Conservation (phyloP, 2,888 invertebrate species). For the Calameuta filiformis region DNA sequence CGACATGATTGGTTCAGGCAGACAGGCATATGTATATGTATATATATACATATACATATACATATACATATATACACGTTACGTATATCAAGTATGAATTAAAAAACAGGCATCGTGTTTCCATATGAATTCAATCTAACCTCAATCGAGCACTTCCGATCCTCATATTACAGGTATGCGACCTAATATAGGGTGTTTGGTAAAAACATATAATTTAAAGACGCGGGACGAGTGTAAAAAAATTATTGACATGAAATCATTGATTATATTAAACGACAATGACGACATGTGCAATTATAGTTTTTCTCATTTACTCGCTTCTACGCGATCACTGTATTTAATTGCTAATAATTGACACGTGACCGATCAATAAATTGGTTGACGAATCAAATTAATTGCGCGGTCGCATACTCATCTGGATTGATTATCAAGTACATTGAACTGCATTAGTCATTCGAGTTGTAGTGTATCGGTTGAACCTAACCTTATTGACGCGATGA, state of each 20-base stretch:
- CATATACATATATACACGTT: neutral
- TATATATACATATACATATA: no score
- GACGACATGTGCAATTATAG: neutral
- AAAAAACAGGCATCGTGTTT: neutral
- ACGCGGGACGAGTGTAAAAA: neutral
- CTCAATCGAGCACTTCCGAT: neutral
- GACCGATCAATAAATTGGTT: neutral
- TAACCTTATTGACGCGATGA: no score
- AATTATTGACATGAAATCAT: neutral
- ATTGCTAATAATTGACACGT: neutral
- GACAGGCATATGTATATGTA: no score
- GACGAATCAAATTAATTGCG: neutral
- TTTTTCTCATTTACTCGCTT: neutral
- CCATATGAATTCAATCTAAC: neutral
- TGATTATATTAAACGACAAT: neutral
- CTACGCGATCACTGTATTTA: neutral
- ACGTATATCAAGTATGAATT: neutral
- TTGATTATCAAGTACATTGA: no score
- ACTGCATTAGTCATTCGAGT: no score
- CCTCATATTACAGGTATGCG: neutral
- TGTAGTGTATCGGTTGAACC: no score
- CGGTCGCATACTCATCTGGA: no score
- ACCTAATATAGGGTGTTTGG: neutral
- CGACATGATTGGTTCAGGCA: conserved; percentile 2
- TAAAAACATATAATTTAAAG: neutral